phyloP scores from a whole-genome alignment of 2,888 invertebrate species.

The Alentia gelatinosa region DNA sequence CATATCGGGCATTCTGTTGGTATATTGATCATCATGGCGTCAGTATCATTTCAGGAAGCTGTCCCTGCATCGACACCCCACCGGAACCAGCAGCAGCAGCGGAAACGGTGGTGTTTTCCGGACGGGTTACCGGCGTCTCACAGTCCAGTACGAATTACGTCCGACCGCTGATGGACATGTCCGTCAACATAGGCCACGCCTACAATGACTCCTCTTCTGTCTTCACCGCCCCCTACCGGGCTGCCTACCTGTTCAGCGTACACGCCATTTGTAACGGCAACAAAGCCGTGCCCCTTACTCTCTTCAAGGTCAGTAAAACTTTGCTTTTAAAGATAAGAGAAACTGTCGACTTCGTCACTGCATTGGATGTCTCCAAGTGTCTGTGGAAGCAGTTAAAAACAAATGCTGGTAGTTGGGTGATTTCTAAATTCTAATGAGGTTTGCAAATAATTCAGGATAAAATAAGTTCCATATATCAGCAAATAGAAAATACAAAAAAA shows the following conservation, averaged over 20 bases:
- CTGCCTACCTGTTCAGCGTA: neutral
- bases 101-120: neutral
- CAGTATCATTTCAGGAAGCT: neutral
- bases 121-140: neutral
- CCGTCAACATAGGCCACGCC: slow-evolving; percentile 17
- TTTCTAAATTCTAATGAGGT: too few relatives aligned
- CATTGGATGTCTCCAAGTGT: too few relatives aligned
- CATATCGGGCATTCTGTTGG: too few relatives aligned
- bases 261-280: slow-evolving; percentile 31
- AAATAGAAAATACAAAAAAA: too few relatives aligned
- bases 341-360: too few relatives aligned
- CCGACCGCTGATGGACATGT: neutral
- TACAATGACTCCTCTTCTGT: neutral
- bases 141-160: neutral
- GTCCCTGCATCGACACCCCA: neutral
- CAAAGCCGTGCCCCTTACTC: neutral
- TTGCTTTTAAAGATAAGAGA: too few relatives aligned
- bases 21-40: too few relatives aligned
- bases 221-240: slow-evolving; percentile 25
- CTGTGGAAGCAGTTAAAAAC: too few relatives aligned
- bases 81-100: neutral
- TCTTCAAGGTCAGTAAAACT: neutral
- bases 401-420: too few relatives aligned
- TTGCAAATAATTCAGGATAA: too few relatives aligned
- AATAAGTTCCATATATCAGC: too few relatives aligned